Evolutionary conservation across 2,797 vertebrate genomes (phyloP), one percentile per base, ranked within the genome.

Genomic region (Pipistrellus pipistrellus): DNA sequence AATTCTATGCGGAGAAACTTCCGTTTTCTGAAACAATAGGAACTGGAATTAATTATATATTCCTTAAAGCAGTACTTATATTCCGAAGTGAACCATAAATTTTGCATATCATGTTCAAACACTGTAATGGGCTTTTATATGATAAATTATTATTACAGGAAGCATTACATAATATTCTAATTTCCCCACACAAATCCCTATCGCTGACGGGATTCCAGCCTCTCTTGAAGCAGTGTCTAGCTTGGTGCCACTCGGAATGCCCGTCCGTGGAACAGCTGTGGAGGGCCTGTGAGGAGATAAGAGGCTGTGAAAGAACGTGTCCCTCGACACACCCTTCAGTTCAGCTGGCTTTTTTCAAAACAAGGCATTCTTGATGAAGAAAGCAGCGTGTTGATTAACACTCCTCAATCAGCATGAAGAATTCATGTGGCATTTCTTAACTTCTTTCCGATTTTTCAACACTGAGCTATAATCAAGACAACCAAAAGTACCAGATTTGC

Each of bases 381-480:
- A 32, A 88, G 71, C 53, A 48, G 3, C 13, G 10, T 62, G 80
- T 68, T 85, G 80, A 75, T 53, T 86, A 75, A 44, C 32, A 53
- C 64, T 44, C 11, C 41, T 85, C 69, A 78, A 53, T 73, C 35
- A 59, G 46, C 90, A 35, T 57, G 46, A 71, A 59, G 55, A 77
- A 90, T 86, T 55, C 32, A 18, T 35, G 44, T 51, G 81, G n/a
- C 66, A 44, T 78, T 85, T 88, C 85, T 85, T 81, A 55, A 35
- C 21, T 92, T 83, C 27, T 57, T 64, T 30, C 30, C 46, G 20
- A 68, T 59, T 90, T 53, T 76, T 93, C 41, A 73, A 53, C 30
- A 48, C 10, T 66, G 64, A 44, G 41, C 20, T 59, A 35, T 59
- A 73, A 69, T 62, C n/a, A 90, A 86, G 55, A 78, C 90, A 90